Conservation (phyloP, 2,113 vertebrate species). For the Sinocyclocheilus anshuiensis region DNA sequence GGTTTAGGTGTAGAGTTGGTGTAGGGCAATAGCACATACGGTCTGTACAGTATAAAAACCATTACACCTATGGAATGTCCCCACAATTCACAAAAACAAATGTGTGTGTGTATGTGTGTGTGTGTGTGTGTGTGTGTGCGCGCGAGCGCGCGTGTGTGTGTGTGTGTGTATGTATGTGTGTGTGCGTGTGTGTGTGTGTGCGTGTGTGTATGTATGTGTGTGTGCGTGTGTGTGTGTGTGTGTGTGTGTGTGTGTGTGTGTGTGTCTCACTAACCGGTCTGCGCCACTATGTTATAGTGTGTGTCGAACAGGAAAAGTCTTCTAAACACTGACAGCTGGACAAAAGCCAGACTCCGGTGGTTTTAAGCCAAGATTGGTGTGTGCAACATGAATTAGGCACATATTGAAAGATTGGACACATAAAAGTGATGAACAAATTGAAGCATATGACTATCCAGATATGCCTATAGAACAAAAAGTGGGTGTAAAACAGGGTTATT, state of each 20-base stretch:
- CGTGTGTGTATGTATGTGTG: not conserved
- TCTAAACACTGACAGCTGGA: conserved; percentile 47
- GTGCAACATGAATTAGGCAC: conserved; percentile 11
- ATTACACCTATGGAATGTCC: too few relatives aligned
- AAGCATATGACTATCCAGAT: conserved; percentile 22
- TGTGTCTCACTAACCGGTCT: not conserved
- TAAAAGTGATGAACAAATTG: conserved; percentile 45
- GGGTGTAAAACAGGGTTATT: not conserved
- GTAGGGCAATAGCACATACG: too few relatives aligned
- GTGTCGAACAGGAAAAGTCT: conserved; percentile 37
- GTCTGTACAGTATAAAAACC: too few relatives aligned
- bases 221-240: not conserved
- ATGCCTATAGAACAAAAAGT: not conserved
- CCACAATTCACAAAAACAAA: too few relatives aligned
- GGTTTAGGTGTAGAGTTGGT: too few relatives aligned
- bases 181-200: too few relatives aligned
- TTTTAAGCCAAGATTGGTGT: conserved; percentile 13
- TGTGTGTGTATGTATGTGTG: too few relatives aligned
- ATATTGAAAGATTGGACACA: conserved; percentile 44
- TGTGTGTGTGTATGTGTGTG: too few relatives aligned
- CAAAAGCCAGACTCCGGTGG: conserved; percentile 17
- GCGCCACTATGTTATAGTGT: conserved; percentile 8
- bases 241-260: not conserved
- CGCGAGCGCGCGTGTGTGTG: too few relatives aligned
- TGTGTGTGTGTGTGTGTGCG: too few relatives aligned